Evolutionary conservation across 2,888 invertebrate genomes (phyloP), one percentile per base, ranked within the genome.

Genomic region (Frankliniella intonsa): DNA sequence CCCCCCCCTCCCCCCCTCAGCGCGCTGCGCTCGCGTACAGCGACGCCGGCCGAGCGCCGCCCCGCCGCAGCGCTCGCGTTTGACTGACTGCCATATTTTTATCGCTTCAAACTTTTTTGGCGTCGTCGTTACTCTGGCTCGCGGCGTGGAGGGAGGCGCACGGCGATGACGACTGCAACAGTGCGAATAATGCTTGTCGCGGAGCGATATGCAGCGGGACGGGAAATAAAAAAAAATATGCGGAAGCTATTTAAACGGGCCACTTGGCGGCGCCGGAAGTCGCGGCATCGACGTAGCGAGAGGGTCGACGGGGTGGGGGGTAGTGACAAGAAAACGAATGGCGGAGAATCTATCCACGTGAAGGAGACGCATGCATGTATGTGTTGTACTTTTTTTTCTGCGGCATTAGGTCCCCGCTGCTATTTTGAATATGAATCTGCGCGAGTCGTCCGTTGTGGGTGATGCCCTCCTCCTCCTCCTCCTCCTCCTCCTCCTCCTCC

Each of bases 361-460:
- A n/a, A 14, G 62, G 62, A 25, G 22, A 55, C 8, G 17, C 55
- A 14, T 12, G 19, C 14, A 55, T 55, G 19, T 7, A 62, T 55
- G 3, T 55, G 12, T 55, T 55, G 3, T 55, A 17, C 22, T 12
- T 25, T 25, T 76, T 76, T 76, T 25, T 25, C 10, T 22, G 25
- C 25, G 69, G 69, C 25, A 76, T 76, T 22, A 76, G 69, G 25
- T 22, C 22, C 69, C 69, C 22, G 25, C 69, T 76, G 25, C 69
- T 76, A 76, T 25, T 76, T 76, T 76, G 69, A 76, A 76, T 76
- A 76, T 76, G 69, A 76, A 76, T 76, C 25, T 25, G 10, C 22
- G 9, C 1, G n/a, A 69, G 69, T 22, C 22, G 0, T 55, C 2
- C 55, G 38, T 38, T 38, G 38, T 38, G 3, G 5, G 38, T 38